phyloP scores from a whole-genome alignment of 2,113 vertebrate genomes.

The Agapornis roseicollis region DNA sequence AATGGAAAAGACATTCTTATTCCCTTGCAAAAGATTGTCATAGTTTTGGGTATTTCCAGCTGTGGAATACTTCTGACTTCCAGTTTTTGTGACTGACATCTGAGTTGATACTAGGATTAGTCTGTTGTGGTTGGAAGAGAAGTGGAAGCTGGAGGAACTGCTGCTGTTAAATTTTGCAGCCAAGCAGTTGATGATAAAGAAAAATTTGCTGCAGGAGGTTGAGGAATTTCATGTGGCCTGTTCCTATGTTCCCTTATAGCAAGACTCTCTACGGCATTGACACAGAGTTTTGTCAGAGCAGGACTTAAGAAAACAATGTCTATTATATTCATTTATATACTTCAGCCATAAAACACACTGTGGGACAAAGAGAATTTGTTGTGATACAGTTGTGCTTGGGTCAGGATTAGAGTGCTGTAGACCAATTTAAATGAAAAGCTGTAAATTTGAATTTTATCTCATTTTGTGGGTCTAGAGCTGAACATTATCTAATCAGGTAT shows the following conservation, averaged over 20 bases:
- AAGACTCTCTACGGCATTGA: background rate
- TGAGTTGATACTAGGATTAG: background rate
- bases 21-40: background rate
- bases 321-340: conserved; percentile 1
- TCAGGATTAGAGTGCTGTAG: conserved; percentile 57
- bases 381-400: conserved; percentile 35
- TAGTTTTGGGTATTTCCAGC: background rate
- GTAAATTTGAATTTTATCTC: conserved; percentile 85
- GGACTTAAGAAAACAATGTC: background rate
- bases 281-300: background rate
- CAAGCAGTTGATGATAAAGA: background rate
- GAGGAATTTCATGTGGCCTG: background rate
- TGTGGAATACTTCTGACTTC: background rate
- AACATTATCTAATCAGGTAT: conserved; percentile 86
- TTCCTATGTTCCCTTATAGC: background rate
- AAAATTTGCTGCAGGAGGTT: background rate
- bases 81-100: background rate
- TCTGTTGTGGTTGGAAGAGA: background rate
- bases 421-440: conserved; percentile 83
- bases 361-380: conserved; percentile 52
- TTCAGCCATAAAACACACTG: background rate
- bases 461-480: conserved; percentile 73
- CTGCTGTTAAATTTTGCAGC: background rate
- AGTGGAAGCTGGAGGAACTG: background rate
- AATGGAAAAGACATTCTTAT: background rate